Evolutionary conservation across 2,113 vertebrate species (phyloP), one percentile per base, ranked within the genome.

Genomic region (Daboia siamensis): DNA sequence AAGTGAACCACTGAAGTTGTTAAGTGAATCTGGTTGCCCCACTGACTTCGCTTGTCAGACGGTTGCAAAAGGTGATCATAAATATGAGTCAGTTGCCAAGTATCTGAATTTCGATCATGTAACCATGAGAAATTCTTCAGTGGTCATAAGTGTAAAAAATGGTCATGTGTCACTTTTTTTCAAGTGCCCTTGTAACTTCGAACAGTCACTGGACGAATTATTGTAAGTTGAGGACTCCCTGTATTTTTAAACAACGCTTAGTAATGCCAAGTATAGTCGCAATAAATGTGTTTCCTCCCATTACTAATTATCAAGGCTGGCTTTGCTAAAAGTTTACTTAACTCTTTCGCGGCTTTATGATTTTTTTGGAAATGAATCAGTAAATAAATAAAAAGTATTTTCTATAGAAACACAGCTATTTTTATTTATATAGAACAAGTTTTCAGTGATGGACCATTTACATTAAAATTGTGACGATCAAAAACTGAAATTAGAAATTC

Each of bases 401-500:
- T 87, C 29, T 90, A 17, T 89, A 26, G 39, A 44, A 94, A 20
- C 93, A 90, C 94, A 95, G 90, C 51, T 93, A 90, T 95, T 94
- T 80, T 86, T 93, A 94, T 96, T 96, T 94, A 96, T 96, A 94
- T 94, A 5, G 94, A 93, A 51, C 11, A 92, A 94, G 93, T 17
- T 96, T 95, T 89, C 90, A 93, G 11, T 96, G 91, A 89, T 95
- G 91, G 91, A 94, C 94, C 69, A 93, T 94, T 92, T 97, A 74
- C 94, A 97, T 96, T 94, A 93, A 94, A 95, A 95, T 95, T 93
- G 51, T 94, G 95, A 96, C 89, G 94, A 93, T 94, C 87, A 86
- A 94, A 97, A 93, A 94, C 93, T 94, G 90, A 94, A 94, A 94
- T 94, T 93, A 96, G 94, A 97, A 96, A 95, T 95, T 96, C 95